Base-by-base conservation (phyloP, 2,113 vertebrate species). In the Oreochromis tanganicae region DNA sequence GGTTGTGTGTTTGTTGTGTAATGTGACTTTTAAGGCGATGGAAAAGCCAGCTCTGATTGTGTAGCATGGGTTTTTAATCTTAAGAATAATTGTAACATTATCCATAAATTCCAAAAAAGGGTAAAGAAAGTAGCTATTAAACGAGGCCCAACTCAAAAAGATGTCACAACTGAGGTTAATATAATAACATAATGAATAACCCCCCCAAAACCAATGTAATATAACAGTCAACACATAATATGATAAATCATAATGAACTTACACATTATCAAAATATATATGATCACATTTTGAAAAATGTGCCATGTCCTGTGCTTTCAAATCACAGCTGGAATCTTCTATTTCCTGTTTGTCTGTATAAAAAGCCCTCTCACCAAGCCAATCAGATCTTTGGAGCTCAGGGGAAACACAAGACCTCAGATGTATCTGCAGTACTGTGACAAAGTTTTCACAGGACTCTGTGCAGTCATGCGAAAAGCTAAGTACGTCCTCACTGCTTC, bases 381-480 rank as follows among this genome's bases (percentile, higher is more conserved):
- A 63, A 36, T 66, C 61, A 66, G 17, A 36, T 0, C 0, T 66
- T 66, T 66, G 32, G 61, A 12, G 61, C 2, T 66, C 32, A 66
- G 61, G 6, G 61, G 6, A 11, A 36, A 66, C 61, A n/a, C 32
- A 66, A 66, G 61, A 36, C 17, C 32, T 36, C 32, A 36, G 32
- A 36, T 36, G 10, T 36, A 66, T 66, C 61, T 36, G 32, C 17
- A 66, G 17, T 36, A 36, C 61, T 66, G 61, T 36, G 61, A 4
- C 32, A 66, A 66, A 36, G 1, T 66, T n/a, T 66, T 66, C 32
- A 66, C 61, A 36, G 61, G 0, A 12, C 61, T 66, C 59, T 63
- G 59, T 36, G 32, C 32, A 66, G 17, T n/a, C 61, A 2, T 36
- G 61, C 12, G 32, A 66, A 36, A 36, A 66, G 17, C 32, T 36